Conservation (phyloP, 2,797 vertebrate genomes). For the Myotis daubentonii region DNA sequence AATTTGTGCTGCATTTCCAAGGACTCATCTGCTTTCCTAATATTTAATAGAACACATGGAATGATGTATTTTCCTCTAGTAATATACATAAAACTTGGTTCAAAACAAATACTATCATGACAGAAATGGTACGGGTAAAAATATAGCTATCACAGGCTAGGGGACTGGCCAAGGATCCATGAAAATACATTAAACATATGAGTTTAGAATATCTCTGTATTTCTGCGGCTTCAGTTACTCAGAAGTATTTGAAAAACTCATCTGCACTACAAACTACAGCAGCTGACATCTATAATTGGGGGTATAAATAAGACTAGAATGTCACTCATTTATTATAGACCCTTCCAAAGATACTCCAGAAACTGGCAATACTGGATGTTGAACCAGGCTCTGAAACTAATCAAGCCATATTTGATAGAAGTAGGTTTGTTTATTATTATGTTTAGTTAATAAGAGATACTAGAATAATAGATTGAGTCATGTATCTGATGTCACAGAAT, state of each 20-base stretch:
- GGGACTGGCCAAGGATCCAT: background rate
- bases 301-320: background rate
- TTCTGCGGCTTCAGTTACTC: conserved; percentile 42
- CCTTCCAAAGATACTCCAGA: conserved; percentile 45
- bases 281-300: conserved; percentile 47
- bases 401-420: background rate
- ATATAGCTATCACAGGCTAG: background rate
- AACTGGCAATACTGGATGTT: background rate
- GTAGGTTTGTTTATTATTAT: background rate
- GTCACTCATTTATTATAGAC: background rate
- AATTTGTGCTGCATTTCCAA: background rate
- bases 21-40: background rate
- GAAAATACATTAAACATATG: background rate
- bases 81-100: background rate
- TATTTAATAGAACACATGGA: background rate
- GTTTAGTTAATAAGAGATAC: background rate
- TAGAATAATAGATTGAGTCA: background rate
- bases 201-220: background rate
- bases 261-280: background rate
- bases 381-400: background rate
- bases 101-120: background rate
- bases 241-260: conserved; percentile 48
- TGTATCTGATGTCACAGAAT: background rate
- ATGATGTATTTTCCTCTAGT: background rate
- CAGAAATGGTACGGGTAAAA: background rate